Base-by-base conservation (phyloP, 2,888 invertebrate species). In the Noctuana brunneofusca region DNA sequence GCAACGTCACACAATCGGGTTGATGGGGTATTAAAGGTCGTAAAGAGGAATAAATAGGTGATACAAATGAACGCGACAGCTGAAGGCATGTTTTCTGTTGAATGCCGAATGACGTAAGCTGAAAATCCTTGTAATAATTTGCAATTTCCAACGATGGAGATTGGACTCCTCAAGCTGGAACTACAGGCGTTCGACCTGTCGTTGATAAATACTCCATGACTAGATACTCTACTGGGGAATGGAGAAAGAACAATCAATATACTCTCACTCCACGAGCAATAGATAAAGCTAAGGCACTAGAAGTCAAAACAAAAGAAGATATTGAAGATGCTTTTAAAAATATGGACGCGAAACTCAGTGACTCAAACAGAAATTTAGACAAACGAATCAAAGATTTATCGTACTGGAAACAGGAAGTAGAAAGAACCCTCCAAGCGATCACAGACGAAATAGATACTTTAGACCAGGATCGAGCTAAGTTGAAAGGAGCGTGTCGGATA, bases 191-290 rank as follows among this genome's bases (percentile, higher is more conserved):
- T 0, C 86, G 96, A 64, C 96, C 96, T 0, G 94, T 96, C 0
- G 95, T 95, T 1, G 96, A 96, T 82, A 95, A 95, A 71, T 96
- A 96, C 77, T 95, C 96, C 0, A 94, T 96, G 50, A 95, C 96
- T 0, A 91, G 94, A 68, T 95, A 93, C 72, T 95, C 95, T 64
- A 93, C 94, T 1, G 94, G 94, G 3, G 95, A 96, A 78, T 96
- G 96, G 96, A 92, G 95, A 32, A 83, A 89, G 27, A 89, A 93
- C 65, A 94, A 94, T 69, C 79, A 87, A 59, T 89, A 92, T 49
- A 86, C 90, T 0, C 79, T 94, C 1, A 83, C 79, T 1, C 83
- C 86, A 3, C 71, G 74, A 71, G 81, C 83, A 0, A 83, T 79
- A 1, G 76, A 86, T 18, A 89, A 84, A 74, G 88, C 83, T 6